A percentile compares a stretch with the other conserved stretches of the same genome.
Evolutionary conservation across 2,113 vertebrate genomes (phyloP).

Genomic region (Sceloporus undulatus): DNA sequence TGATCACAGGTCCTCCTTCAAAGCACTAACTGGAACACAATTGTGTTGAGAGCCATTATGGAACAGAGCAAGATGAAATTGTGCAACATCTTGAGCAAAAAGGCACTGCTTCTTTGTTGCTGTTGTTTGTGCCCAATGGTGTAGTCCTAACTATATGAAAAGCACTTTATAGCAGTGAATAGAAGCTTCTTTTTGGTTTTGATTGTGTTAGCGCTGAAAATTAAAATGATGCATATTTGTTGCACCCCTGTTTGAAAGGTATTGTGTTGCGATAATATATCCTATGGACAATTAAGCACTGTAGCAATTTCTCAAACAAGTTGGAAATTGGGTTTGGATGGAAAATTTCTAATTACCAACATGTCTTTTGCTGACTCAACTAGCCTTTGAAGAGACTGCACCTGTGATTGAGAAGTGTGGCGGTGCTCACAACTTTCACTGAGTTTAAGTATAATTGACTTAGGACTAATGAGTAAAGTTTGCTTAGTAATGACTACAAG

Average conservation of each 20-base stretch:
- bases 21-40: neutral
- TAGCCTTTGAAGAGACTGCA: neutral
- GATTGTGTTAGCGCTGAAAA: neutral
- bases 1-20: neutral
- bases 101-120: neutral
- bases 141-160: neutral
- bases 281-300: neutral
- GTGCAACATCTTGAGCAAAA: neutral
- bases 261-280: neutral
- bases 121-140: neutral
- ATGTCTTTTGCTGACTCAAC: neutral
- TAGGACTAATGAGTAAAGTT: neutral
- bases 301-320: neutral
- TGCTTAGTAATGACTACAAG: neutral
- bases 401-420: neutral
- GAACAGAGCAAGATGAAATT: neutral
- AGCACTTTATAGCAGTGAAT: neutral
- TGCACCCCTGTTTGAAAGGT: neutral
- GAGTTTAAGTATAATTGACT: neutral
- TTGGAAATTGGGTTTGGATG: neutral
- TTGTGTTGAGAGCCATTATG: neutral
- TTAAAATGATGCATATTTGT: slow-evolving; percentile 6
- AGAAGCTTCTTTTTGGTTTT: neutral
- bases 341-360: neutral
- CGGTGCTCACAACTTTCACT: neutral